Evolutionary conservation across 2,888 invertebrate species (phyloP).

Genomic region (Hemithea aestivaria): DNA sequence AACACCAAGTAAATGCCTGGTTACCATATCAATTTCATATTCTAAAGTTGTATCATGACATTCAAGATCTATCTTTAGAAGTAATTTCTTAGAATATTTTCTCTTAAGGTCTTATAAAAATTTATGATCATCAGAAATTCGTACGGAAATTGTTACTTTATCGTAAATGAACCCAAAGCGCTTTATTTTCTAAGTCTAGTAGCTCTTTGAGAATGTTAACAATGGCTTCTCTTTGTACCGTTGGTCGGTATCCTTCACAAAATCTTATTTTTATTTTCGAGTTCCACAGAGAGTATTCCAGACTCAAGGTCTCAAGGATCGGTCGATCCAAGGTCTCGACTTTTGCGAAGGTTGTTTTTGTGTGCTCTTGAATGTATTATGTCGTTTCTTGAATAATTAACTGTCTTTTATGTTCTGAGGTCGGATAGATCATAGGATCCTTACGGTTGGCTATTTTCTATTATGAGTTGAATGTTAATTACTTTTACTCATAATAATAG

Average conservation of each 20-base stretch:
- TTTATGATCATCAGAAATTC: not conserved
- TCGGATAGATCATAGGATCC: too few species aligned
- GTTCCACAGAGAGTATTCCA: constrained; percentile 8
- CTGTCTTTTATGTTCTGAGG: too few species aligned
- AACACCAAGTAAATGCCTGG: too few species aligned
- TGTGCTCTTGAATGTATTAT: constrained; percentile 32
- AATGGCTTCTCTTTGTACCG: constrained; percentile 11
- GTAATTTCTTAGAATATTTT: too few species aligned
- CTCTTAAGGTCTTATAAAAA: too few species aligned
- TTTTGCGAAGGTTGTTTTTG: constrained; percentile 35
- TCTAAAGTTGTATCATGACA: too few species aligned
- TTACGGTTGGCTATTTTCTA: too few species aligned
- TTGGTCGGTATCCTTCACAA: constrained; percentile 12
- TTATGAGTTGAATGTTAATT: too few species aligned
- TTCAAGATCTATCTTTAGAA: too few species aligned
- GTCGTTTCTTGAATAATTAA: constrained; percentile 11
- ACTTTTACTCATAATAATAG: too few species aligned
- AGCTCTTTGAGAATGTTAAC: constrained; percentile 5
- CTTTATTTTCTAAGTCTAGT: constrained; percentile 7
- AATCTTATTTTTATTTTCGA: constrained; percentile 26
- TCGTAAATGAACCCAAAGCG: constrained; percentile 1
- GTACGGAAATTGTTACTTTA: constrained; percentile 4
- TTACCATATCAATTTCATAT: too few species aligned
- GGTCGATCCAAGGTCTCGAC: constrained; percentile 40
- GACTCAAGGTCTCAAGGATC: constrained; percentile 36